Percentiles rank a stretch among this genome's conserved stretches.
phyloP scores from a whole-genome alignment of 2,797 vertebrate genomes.

The Morus bassanus region DNA sequence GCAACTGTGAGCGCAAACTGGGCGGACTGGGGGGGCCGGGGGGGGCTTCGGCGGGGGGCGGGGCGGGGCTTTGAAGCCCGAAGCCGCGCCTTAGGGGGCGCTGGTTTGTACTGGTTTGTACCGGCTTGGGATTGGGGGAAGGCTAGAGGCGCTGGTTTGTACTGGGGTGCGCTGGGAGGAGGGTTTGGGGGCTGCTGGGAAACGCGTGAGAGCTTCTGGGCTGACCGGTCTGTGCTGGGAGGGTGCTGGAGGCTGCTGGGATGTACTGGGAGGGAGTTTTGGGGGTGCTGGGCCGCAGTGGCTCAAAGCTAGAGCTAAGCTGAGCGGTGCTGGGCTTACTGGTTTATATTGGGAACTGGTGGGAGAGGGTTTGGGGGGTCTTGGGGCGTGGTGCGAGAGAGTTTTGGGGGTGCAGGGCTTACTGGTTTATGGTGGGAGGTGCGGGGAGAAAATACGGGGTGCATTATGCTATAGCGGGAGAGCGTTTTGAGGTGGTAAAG shows the following conservation, averaged over 20 bases:
- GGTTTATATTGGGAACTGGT: neutral
- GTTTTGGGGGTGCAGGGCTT: neutral
- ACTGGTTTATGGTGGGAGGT: too few relatives aligned
- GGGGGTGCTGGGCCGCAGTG: rapidly evolving
- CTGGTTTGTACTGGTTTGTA: neutral
- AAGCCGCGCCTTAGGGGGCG: rapidly evolving
- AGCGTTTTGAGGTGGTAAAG: rapidly evolving
- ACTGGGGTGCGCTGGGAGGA: neutral
- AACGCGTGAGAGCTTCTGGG: neutral
- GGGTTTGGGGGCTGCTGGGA: neutral
- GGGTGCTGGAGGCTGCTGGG: too few relatives aligned
- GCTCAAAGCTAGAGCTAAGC: rapidly evolving
- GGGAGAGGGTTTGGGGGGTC: rapidly evolving
- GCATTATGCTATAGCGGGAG: too few relatives aligned
- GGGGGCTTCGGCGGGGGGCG: too few relatives aligned
- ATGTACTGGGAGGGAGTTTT: too few relatives aligned
- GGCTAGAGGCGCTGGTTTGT: rapidly evolving
- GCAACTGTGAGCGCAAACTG: neutral
- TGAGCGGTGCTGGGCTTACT: rapidly evolving
- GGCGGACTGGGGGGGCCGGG: neutral
- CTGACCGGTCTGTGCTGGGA: too few relatives aligned
- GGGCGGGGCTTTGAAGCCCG: too few relatives aligned
- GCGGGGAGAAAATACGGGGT: rapidly evolving
- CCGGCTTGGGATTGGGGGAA: too few relatives aligned
- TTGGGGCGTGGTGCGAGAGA: neutral